Evolutionary conservation across 2,888 invertebrate species (phyloP).

Genomic region (Stenolophus ochropezus): DNA sequence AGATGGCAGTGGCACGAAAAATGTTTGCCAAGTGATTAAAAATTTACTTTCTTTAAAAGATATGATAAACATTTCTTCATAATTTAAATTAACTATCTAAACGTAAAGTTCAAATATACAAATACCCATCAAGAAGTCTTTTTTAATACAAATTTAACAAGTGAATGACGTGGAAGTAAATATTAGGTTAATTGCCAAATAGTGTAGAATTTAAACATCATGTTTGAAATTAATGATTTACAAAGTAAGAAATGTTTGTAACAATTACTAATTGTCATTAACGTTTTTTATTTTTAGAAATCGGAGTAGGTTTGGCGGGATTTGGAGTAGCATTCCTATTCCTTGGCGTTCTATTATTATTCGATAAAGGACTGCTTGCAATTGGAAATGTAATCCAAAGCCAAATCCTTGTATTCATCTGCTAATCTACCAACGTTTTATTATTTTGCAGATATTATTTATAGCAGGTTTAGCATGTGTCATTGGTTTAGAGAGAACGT

Average conservation of each 20-base stretch:
- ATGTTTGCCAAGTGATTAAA: neutral
- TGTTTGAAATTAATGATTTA: conserved; percentile 90
- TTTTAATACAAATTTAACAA: conserved; percentile 1
- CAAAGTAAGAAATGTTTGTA: conserved; percentile 81
- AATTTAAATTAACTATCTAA: neutral
- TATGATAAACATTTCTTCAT: conserved; percentile 16
- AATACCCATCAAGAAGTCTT: neutral
- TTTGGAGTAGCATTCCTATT: conserved; percentile 97
- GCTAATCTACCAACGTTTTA: conserved; percentile 54
- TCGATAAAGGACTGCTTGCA: conserved; percentile 98
- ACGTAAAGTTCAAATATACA: neutral
- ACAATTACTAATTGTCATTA: conserved; percentile 7
- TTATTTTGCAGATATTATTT: conserved; percentile 90
- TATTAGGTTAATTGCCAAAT: conserved; percentile 60
- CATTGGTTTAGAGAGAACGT: conserved; percentile 95
- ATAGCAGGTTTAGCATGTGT: conserved; percentile 96
- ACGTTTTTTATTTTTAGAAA: conserved; percentile 81
- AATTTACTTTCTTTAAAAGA: conserved; percentile 1
- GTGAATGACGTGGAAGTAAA: conserved; percentile 64
- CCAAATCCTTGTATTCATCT: neutral
- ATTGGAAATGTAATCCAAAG: conserved; percentile 92
- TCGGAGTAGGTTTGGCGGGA: conserved; percentile 96
- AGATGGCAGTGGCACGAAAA: conserved; percentile 1
- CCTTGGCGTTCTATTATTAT: conserved; percentile 92
- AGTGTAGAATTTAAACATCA: conserved; percentile 68